Evolutionary conservation across 1,140 invertebrate species (phyloP), one percentile per base, ranked within the genome.

Genomic region (Scaptomyza pallida): DNA sequence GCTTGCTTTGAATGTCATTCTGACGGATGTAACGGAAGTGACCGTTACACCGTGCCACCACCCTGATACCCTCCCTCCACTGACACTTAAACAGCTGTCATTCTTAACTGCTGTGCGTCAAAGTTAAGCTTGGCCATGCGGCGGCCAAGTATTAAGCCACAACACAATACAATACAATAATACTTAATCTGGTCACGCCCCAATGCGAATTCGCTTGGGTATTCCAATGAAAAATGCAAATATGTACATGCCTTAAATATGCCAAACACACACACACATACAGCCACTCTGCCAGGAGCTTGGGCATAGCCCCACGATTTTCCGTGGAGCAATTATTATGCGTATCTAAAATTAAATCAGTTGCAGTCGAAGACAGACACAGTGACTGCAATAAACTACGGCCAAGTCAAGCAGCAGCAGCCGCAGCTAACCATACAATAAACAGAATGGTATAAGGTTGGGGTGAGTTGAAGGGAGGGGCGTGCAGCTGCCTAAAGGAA

Each of bases 331-430:
- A 73, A 76, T 76, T 76, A 76, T 62, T 65, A 63, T 68, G 73
- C 56, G 51, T 72, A 76, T 76, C 73, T 76, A 69, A 76, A 76
- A 76, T 76, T 56, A 76, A 76, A 76, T 76, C 73, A 72, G 70
- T 37, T 76, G 63, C 63, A 61, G 21, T 35, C 16, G 12, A 44
- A 57, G 57, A 61, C 57, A 50, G 37, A 52, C 45, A 48, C 44
- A 30, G 33, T 8, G 30, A 45, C 17, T 16, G 60, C 50, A 21
- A 55, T 10, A 40, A n/a, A 41, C 10, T 57, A 17, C 13, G 41
- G 43, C 30, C 44, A 23, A 47, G 9, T 40, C 43, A 37, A 48
- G 21, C 63, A 50, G 52, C 26, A 30, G 1, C 26, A 30, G 26
- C 26, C 8, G 26, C 54, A 41, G 16, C 44, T 15, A 51, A 15